These are phyloP conservation scores for Listronotus oregonensis DNA, from an alignment of 1,140 invertebrate genomes.

Conservation along the genomic window DNA sequence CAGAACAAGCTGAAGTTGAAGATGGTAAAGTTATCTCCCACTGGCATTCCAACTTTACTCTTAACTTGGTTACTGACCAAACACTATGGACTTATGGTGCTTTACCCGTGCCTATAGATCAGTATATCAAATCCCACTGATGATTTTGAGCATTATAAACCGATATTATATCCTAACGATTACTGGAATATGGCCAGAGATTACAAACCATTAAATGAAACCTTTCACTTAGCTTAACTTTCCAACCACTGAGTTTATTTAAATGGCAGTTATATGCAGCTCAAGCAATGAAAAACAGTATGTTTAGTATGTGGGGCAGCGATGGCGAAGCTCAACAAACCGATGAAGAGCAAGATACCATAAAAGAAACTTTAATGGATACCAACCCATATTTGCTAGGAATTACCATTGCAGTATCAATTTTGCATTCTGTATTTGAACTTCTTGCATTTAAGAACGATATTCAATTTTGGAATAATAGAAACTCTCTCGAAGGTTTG, in stretches of 20 bases:
- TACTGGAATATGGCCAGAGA: conserved; percentile 99
- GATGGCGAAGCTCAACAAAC: conserved; percentile 70
- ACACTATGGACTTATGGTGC: conserved; percentile 89
- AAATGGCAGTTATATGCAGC: conserved; percentile 98
- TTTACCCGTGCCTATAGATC: conserved; percentile 89
- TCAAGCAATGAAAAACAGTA: conserved; percentile 83
- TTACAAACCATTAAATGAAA: conserved; percentile 92
- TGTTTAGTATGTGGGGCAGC: conserved; percentile 74
- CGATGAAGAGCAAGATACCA: conserved; percentile 93
- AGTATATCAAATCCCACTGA: conserved; percentile 91
- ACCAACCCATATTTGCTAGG: conserved; percentile 95
- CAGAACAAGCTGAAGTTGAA: conserved; percentile 78
- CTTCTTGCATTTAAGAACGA: conserved; percentile 99
- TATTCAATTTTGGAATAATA: conserved; percentile 99
- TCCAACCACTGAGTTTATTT: conserved; percentile 91
- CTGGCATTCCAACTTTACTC: conserved; percentile 98
- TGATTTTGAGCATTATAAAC: conserved; percentile 84
- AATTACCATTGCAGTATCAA: conserved; percentile 89
- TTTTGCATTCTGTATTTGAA: conserved; percentile 97
- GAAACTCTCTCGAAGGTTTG: conserved; percentile 94
- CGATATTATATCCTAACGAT: conserved; percentile 94
- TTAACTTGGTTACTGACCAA: conserved; percentile 94
- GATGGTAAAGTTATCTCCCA: conserved; percentile 83
- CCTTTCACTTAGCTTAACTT: conserved; percentile 79
- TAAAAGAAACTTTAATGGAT: conserved; percentile 96